These are phyloP conservation scores for Buteo buteo DNA, from an alignment of 2,113 vertebrate species.

Conservation along the genomic window DNA sequence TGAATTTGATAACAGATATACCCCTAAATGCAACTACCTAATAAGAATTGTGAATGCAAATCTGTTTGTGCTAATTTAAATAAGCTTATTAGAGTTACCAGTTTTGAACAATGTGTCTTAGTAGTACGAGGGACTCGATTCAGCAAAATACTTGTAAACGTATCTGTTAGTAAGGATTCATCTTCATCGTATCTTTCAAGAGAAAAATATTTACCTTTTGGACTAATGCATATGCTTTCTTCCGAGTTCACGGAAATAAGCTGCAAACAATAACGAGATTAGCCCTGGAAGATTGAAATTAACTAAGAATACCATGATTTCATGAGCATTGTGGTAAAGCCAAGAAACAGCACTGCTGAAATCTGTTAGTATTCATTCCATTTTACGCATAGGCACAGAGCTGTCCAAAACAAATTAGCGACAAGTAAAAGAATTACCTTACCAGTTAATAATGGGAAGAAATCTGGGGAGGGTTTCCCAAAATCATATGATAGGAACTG, in stretches of 20 bases:
- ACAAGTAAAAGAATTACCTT: neutral
- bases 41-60: neutral
- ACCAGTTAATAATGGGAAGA: neutral
- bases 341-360: neutral
- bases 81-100: neutral
- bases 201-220: neutral
- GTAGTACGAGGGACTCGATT: neutral
- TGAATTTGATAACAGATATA: neutral
- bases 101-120: neutral
- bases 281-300: neutral
- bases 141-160: neutral
- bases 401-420: neutral
- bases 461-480: neutral
- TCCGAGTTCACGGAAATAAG: neutral
- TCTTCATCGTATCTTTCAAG: neutral
- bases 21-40: neutral
- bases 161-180: neutral
- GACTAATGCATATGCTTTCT: neutral
- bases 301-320: neutral
- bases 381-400: neutral
- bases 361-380: neutral
- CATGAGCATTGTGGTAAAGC: neutral
- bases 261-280: neutral
- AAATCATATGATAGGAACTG: neutral
- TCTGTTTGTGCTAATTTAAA: neutral